These are phyloP conservation scores for Echinops telfairi DNA, from an alignment of 2,113 vertebrate species.

Conservation along the genomic window DNA sequence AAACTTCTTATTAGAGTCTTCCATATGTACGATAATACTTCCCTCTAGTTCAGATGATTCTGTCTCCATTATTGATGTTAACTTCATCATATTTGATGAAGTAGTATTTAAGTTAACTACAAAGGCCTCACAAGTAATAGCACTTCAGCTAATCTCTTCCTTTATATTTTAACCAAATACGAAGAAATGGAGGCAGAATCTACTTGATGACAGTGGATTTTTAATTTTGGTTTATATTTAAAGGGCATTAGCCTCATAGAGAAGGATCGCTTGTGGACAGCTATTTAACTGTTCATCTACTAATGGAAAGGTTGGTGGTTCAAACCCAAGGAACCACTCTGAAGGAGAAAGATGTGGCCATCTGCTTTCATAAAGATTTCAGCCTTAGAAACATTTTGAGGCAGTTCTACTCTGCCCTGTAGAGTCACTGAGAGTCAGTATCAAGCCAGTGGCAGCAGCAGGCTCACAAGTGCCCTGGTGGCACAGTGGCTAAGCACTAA, in stretches of 20 bases:
- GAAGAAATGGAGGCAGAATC: no score
- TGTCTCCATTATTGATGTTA: no score
- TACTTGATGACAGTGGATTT: no score
- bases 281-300: not conserved
- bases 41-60: no score
- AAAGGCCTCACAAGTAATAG: no score
- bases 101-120: no score
- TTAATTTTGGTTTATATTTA: conserved; percentile 23
- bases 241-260: not conserved
- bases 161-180: no score
- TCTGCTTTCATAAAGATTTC: not conserved
- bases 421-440: no score
- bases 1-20: conserved; percentile 15
- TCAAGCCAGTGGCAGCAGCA: not conserved
- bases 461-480: no score
- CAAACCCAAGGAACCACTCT: not conserved
- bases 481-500: not conserved
- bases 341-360: not conserved
- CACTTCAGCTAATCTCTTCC: no score
- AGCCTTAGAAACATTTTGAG: not conserved
- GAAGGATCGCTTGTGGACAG: not conserved
- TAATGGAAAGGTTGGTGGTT: not conserved
- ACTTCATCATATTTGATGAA: no score
- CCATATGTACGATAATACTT: not conserved
- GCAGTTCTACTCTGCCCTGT: not conserved